Conservation (phyloP, 2,797 vertebrate genomes). For the Cephalopachus bancanus region DNA sequence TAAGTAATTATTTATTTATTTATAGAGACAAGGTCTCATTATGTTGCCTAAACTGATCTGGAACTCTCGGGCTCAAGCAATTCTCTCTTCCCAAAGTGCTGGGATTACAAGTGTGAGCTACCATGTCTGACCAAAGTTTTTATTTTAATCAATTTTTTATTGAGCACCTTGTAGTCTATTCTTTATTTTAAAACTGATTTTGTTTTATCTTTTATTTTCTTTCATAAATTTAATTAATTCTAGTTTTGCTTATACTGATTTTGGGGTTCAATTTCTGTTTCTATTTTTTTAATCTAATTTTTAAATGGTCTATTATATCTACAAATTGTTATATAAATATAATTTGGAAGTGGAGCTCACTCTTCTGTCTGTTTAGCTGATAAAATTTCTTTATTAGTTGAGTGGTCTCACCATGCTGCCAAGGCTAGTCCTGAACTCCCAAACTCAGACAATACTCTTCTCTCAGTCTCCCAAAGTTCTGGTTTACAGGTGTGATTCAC, state of each 20-base stretch:
- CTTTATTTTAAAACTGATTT: neutral
- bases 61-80: no score
- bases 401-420: neutral
- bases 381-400: neutral
- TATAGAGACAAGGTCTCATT: no score
- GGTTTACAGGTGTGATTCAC: no score
- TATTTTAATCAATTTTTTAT: neutral
- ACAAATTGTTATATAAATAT: neutral
- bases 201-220: neutral
- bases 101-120: no score
- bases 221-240: neutral
- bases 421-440: no score
- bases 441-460: no score
- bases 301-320: neutral
- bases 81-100: no score
- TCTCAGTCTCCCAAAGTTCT: no score
- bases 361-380: neutral
- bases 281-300: neutral
- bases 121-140: neutral
- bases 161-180: neutral
- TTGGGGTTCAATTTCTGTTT: neutral
- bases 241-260: neutral
- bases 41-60: no score
- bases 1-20: no score
- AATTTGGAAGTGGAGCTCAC: neutral